These are phyloP conservation scores for Ophion obscuratus DNA, from an alignment of 2,888 invertebrate genomes.

Conservation along the genomic window DNA sequence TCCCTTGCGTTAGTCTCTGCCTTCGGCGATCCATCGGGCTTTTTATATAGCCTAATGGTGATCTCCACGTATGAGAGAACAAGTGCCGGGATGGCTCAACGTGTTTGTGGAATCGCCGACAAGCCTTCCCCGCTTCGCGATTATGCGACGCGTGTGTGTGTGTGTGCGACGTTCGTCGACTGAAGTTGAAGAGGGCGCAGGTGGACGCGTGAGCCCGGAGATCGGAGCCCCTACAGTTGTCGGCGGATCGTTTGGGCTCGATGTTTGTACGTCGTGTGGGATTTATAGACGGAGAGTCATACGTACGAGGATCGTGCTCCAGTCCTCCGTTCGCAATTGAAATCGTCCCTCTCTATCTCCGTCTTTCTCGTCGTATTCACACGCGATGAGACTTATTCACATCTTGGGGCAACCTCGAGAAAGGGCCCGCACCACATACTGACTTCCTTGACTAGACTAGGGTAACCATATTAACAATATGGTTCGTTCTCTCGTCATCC, in stretches of 20 bases:
- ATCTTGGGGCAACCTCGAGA: slow-evolving; percentile 43
- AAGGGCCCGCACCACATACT: slow-evolving; percentile 43
- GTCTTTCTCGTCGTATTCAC: slow-evolving; percentile 10
- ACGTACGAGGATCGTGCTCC: slow-evolving; percentile 24
- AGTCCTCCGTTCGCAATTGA: slow-evolving; percentile 39
- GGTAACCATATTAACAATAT: no score
- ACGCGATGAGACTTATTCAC: not conserved
- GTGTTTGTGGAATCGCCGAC: slow-evolving; percentile 63
- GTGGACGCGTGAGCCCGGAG: not conserved
- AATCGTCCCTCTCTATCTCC: slow-evolving; percentile 31
- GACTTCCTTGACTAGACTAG: not conserved
- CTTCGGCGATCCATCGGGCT: slow-evolving; percentile 53
- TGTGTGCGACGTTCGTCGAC: not conserved
- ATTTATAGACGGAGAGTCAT: slow-evolving; percentile 22
- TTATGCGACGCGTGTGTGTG: slow-evolving; percentile 2
- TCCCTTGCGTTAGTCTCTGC: slow-evolving; percentile 56
- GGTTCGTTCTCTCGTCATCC: not conserved
- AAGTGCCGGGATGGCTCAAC: slow-evolving; percentile 44
- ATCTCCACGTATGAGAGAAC: slow-evolving; percentile 11
- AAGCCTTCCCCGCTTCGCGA: slow-evolving; percentile 44
- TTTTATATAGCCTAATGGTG: slow-evolving; percentile 63
- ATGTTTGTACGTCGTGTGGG: not conserved
- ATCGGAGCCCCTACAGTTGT: not conserved
- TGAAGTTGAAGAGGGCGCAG: slow-evolving; percentile 18
- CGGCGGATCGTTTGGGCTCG: not conserved